Evolutionary conservation across 2,888 invertebrate genomes (phyloP).

Genomic region (Chaetogeoica ovagalla): DNA sequence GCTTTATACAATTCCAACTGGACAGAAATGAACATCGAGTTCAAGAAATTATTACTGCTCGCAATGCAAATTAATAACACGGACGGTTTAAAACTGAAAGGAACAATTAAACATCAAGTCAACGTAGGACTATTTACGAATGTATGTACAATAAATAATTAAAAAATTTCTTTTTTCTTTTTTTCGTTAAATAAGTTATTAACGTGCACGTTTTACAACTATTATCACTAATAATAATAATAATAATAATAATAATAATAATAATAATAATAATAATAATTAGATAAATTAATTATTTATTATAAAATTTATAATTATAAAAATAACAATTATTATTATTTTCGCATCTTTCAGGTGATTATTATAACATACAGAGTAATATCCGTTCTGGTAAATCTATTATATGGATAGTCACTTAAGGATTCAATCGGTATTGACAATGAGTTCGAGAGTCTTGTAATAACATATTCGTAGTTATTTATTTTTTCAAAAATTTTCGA

Average conservation of each 20-base stretch:
- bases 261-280: too few species aligned
- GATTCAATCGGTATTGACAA: too few species aligned
- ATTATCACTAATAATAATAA: not conserved
- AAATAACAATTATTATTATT: too few species aligned
- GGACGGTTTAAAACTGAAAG: not conserved
- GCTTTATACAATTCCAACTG: constrained; percentile 18
- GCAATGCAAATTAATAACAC: constrained; percentile 10
- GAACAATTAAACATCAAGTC: not conserved
- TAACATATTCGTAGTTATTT: too few species aligned
- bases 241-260: too few species aligned
- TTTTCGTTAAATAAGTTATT: too few species aligned
- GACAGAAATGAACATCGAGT: constrained; percentile 13
- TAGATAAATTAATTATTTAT: too few species aligned
- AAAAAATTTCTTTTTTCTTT: not conserved
- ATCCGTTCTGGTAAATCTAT: not conserved
- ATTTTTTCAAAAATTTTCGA: too few species aligned
- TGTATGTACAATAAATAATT: not conserved
- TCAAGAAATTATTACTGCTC: constrained; percentile 14
- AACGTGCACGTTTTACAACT: not conserved
- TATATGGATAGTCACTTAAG: too few species aligned
- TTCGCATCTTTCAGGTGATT: not conserved
- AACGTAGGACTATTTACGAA: constrained; percentile 11
- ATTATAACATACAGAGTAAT: not conserved
- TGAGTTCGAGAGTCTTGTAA: too few species aligned
- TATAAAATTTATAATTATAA: too few species aligned